Evolutionary conservation across 2,888 invertebrate species (phyloP), one percentile per base, ranked within the genome.

Genomic region (Euzophera pinguis): DNA sequence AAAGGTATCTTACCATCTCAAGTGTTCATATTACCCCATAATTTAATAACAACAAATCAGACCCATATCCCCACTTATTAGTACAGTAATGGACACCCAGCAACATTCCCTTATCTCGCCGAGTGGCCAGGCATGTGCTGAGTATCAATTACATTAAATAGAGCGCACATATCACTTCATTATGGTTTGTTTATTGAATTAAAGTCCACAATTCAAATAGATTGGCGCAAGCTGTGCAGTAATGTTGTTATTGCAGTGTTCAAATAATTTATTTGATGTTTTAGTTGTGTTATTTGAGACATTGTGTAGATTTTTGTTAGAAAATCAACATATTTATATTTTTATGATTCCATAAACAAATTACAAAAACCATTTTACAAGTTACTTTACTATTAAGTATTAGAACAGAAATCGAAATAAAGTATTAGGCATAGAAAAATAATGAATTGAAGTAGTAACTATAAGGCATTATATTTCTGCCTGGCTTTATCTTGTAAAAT

Each of bases 81-180:
- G 14, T 13, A 8, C 10, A 32, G 8, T 13, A 39, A 16, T 39
- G 38, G 6, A 13, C 27, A 43, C 43, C 29, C 14, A 32, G 8
- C 32, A 45, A 41, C 12, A 45, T 14, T 45, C 34, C 13, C 45
- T 45, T 45, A 45, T 45, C 45, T 17, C 16, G 16, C 9, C 16
- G 13, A 29, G n/a, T 22, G 10, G n/a, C 5, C 39, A 39, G 32
- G 32, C 32, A 32, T 14, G 13, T 16, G 39, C 16, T 1, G 17
- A 41, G 41, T 45, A 45, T 45, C 45, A 45, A 45, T 45, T 32
- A 45, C 34, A 45, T 45, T 34, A 45, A 45, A 45, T 45, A 32
- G 45, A 32, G 45, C 45, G 32, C 9, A 16, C 32, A 45, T 45
- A 13, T 13, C 45, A 45, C 45, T 9, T 16, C 16, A 43, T 43